Conservation (phyloP, 2,113 vertebrate genomes). For the Nannobrachium achirus region DNA sequence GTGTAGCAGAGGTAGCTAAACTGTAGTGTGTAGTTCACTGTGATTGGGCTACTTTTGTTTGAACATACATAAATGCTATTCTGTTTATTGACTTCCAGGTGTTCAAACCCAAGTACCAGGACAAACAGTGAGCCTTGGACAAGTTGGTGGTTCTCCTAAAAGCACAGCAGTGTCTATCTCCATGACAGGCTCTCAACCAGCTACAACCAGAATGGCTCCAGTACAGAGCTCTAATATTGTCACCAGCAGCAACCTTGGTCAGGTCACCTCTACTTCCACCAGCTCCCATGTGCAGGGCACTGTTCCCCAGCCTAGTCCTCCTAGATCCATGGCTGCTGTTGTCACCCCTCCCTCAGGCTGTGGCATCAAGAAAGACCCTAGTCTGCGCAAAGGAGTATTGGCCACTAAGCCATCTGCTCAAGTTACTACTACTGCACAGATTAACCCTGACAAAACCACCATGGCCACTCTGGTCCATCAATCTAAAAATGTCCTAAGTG, state of each 20-base stretch:
- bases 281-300: slow-evolving; percentile 30
- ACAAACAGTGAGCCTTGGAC: slow-evolving; percentile 30
- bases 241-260: slow-evolving; percentile 37
- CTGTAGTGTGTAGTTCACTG: slow-evolving; percentile 4
- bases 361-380: slow-evolving; percentile 31
- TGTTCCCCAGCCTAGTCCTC: slow-evolving; percentile 33
- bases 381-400: slow-evolving; percentile 4
- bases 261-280: slow-evolving; percentile 19
- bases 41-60: too few species aligned
- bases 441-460: slow-evolving; percentile 35
- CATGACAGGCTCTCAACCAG: slow-evolving; percentile 61
- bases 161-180: slow-evolving; percentile 38
- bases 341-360: slow-evolving; percentile 26
- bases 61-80: too few species aligned
- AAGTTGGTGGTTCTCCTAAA: slow-evolving; percentile 46
- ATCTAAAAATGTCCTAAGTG: slow-evolving; percentile 23
- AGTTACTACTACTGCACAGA: slow-evolving; percentile 39
- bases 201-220: slow-evolving; percentile 22
- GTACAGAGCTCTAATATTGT: slow-evolving; percentile 39
- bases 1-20: not conserved
- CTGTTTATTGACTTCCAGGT: slow-evolving; percentile 22
- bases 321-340: slow-evolving; percentile 31
- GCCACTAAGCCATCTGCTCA: slow-evolving; percentile 40
- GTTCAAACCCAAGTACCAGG: slow-evolving; percentile 60
- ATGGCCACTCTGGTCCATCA: slow-evolving; percentile 36